phyloP scores from a whole-genome alignment of 2,797 vertebrate genomes.

The Eulemur mongoz region DNA sequence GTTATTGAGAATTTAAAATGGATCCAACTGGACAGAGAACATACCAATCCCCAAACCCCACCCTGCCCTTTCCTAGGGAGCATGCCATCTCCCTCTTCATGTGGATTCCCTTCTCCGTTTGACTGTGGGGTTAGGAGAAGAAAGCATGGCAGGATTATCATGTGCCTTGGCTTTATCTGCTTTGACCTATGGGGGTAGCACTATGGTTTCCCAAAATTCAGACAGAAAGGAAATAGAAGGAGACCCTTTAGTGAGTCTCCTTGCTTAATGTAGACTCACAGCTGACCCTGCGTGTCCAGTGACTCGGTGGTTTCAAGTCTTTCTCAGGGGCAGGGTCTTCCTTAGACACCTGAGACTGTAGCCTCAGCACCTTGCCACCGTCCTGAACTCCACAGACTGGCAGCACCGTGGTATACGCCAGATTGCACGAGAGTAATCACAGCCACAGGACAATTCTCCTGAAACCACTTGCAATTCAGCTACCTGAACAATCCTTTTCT shows the following conservation, averaged over 20 bases:
- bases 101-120: background rate
- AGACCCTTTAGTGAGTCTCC: background rate
- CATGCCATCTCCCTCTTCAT: background rate
- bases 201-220: background rate
- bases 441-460: background rate
- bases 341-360: background rate
- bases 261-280: background rate
- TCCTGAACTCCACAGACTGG: background rate
- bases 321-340: background rate
- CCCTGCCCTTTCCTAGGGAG: background rate
- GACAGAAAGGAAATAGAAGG: background rate
- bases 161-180: background rate
- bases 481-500: background rate
- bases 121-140: background rate
- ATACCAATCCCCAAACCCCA: background rate
- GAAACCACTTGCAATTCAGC: background rate
- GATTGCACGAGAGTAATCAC: background rate
- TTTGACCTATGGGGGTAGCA: background rate
- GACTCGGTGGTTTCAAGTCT: background rate
- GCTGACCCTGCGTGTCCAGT: background rate
- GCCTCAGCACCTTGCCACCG: background rate
- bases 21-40: background rate
- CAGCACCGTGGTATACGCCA: accelerated
- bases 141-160: background rate
- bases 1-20: background rate